phyloP scores from a whole-genome alignment of 2,888 invertebrate genomes.

The Cheilosia variabilis region DNA sequence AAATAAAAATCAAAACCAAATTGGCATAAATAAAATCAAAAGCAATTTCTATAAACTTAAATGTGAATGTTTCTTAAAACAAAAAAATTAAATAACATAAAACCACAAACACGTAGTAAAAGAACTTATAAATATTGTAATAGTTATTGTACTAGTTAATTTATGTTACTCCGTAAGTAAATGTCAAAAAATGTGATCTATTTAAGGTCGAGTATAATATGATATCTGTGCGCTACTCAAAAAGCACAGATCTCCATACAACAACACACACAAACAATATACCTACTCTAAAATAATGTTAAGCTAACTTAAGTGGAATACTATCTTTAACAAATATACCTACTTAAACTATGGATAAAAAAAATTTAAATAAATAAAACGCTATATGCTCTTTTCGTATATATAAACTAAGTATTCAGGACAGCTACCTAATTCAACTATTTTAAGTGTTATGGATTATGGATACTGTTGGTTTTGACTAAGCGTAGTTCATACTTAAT shows the following conservation, averaged over 20 bases:
- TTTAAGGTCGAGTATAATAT: constrained; percentile 81
- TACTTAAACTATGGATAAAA: constrained; percentile 21
- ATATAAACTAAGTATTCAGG: constrained; percentile 14
- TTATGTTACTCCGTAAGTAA: constrained; percentile 79
- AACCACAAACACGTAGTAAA: constrained; percentile 49
- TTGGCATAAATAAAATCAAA: constrained; percentile 22
- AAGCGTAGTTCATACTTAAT: constrained; percentile 1
- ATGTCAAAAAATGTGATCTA: constrained; percentile 83
- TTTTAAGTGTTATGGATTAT: constrained; percentile 6
- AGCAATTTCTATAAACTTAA: constrained; percentile 24
- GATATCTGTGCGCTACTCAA: constrained; percentile 51
- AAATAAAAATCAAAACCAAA: constrained; percentile 24
- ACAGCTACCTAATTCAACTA: constrained; percentile 6
- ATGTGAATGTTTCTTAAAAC: constrained; percentile 22
- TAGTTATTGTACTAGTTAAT: constrained; percentile 55
- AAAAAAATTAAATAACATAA: neutral
- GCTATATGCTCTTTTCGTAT: constrained; percentile 21
- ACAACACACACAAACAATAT: constrained; percentile 14
- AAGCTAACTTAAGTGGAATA: constrained; percentile 54
- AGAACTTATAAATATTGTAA: constrained; percentile 39
- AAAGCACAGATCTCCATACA: constrained; percentile 39
- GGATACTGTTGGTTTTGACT: constrained; percentile 14
- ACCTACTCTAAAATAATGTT: constrained; percentile 20
- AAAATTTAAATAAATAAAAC: constrained; percentile 3
- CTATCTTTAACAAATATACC: constrained; percentile 18